These are phyloP conservation scores for Danio tinwini DNA, from an alignment of 2,797 vertebrate genomes.

Conservation along the genomic window DNA sequence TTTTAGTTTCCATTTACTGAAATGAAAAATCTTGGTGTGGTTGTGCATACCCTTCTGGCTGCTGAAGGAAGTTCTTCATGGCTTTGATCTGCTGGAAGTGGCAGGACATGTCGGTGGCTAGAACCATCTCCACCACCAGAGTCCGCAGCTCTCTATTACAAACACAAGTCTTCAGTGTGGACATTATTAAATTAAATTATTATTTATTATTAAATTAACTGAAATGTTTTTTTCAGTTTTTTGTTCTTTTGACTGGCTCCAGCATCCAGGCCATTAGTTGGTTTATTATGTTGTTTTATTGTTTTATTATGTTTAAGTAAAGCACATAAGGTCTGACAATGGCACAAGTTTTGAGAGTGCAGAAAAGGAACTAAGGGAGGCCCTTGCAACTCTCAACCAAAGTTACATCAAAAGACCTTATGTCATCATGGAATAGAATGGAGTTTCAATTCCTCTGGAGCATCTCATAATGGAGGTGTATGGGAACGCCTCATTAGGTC, in stretches of 20 bases:
- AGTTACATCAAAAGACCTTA: neutral
- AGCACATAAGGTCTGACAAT: neutral
- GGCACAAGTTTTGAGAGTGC: neutral
- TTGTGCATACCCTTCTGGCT: conserved; percentile 89
- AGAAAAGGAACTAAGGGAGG: neutral
- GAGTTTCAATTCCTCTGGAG: neutral
- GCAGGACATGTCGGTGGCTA: conserved; percentile 98
- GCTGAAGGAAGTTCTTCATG: conserved; percentile 93
- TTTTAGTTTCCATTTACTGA: too few species aligned
- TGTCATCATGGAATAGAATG: neutral
- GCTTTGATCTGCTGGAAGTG: conserved; percentile 98
- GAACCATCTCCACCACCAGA: conserved; percentile 96
- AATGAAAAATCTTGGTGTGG: conserved; percentile 1
- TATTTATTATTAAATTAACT: too few species aligned
- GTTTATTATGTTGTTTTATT: too few species aligned
- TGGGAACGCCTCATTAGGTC: neutral
- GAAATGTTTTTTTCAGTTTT: too few species aligned
- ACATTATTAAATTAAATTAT: neutral
- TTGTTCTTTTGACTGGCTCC: too few species aligned
- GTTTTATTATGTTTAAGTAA: too few species aligned
- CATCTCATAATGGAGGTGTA: neutral
- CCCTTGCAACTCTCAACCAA: neutral
- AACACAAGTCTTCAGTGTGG: neutral
- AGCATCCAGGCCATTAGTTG: too few species aligned
- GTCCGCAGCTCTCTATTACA: conserved; percentile 85